A percentile compares a stretch with the other conserved stretches of the same genome.
phyloP scores from a whole-genome alignment of 2,113 vertebrate species.

The Pelusios castaneus region DNA sequence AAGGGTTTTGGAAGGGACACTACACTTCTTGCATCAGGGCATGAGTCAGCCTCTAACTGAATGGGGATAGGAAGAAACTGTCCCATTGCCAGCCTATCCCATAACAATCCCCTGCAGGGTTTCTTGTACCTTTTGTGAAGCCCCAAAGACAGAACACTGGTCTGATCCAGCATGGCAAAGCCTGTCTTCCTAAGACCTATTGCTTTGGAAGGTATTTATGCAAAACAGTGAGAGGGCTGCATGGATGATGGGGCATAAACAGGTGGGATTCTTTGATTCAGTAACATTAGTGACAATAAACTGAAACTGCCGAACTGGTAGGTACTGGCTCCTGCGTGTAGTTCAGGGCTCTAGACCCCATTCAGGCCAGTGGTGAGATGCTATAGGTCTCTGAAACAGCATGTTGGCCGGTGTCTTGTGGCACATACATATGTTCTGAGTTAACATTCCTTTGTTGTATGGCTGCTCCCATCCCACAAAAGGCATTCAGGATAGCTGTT shows the following conservation, averaged over 20 bases:
- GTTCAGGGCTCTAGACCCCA: background rate
- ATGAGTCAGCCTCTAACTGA: background rate
- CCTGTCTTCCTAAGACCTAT: background rate
- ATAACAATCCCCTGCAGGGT: background rate
- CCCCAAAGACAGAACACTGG: background rate
- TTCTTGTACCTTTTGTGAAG: background rate
- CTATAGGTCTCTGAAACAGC: background rate
- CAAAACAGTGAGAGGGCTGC: background rate
- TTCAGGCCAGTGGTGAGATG: background rate
- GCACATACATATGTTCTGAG: background rate
- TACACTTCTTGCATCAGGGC: background rate
- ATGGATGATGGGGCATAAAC: background rate
- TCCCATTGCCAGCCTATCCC: fast-evolving
- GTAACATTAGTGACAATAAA: background rate
- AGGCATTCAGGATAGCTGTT: background rate
- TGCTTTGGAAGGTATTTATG: background rate
- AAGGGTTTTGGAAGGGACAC: background rate
- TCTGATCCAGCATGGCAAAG: background rate
- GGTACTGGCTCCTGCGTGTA: background rate
- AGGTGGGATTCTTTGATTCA: background rate
- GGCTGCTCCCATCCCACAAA: background rate
- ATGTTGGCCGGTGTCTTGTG: background rate
- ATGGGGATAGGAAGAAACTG: background rate
- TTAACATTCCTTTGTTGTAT: background rate
- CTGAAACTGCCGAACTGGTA: background rate